Evolutionary conservation across 2,797 vertebrate genomes (phyloP).

Genomic region (Halcyon leucocephala): DNA sequence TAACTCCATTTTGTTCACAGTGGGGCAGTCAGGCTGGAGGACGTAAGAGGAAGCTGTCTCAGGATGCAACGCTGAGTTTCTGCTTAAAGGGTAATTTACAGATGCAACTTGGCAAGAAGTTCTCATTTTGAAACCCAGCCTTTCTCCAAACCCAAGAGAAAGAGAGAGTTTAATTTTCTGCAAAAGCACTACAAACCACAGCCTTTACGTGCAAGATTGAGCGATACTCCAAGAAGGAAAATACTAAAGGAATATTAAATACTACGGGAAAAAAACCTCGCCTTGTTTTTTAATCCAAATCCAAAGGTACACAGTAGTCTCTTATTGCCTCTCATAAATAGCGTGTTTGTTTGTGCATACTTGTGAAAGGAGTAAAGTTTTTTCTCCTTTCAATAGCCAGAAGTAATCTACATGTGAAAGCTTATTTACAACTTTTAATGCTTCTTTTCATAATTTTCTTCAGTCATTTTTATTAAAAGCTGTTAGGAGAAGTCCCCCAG

Average conservation of each 20-base stretch:
- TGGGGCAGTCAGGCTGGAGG: conserved; percentile 14
- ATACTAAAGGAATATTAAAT: background rate
- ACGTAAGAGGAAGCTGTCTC: background rate
- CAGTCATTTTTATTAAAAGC: background rate
- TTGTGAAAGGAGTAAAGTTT: background rate
- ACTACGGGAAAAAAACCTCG: background rate
- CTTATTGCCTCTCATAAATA: background rate
- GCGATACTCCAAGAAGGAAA: background rate
- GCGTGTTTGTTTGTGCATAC: background rate
- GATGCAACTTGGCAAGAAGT: background rate
- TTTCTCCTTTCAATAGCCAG: background rate
- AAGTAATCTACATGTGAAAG: background rate
- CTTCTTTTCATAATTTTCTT: conserved; percentile 26
- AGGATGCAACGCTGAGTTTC: background rate
- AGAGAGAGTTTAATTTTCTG: background rate
- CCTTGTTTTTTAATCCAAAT: background rate
- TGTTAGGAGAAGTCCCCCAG: background rate
- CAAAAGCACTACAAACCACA: background rate
- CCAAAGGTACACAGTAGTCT: background rate
- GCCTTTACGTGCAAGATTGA: background rate
- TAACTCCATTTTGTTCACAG: conserved; percentile 16
- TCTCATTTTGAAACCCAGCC: background rate
- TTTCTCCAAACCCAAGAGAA: background rate
- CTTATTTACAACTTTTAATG: conserved; percentile 31
- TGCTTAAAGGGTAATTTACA: conserved; percentile 10